A percentile compares a stretch with the other conserved stretches of the same genome.
These are phyloP conservation scores for Oxytorus armatus DNA, from an alignment of 2,888 invertebrate genomes.

Conservation along the genomic window DNA sequence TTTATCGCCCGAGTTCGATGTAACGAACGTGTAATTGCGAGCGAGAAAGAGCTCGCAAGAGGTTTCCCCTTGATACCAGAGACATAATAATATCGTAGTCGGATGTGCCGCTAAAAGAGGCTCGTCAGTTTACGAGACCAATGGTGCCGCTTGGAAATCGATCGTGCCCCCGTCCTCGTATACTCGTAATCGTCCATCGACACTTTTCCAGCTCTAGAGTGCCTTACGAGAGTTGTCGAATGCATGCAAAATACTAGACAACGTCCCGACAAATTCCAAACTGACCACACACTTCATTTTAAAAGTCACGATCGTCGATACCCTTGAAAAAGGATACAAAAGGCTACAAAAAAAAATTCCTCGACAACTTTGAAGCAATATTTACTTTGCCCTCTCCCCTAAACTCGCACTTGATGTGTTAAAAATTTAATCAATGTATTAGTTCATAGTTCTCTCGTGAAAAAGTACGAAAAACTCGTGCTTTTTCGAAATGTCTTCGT, in stretches of 20 bases:
- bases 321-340: too few relatives aligned
- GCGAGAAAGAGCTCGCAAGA: conserved; percentile 27
- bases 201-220: background rate
- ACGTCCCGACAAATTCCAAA: too few relatives aligned
- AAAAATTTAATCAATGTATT: too few relatives aligned
- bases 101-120: conserved; percentile 37
- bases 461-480: too few relatives aligned
- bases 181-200: conserved; percentile 15
- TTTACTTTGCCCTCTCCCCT: too few relatives aligned
- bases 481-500: too few relatives aligned
- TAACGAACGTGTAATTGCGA: conserved; percentile 42
- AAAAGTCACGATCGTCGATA: too few relatives aligned
- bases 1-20: conserved; percentile 36
- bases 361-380: too few relatives aligned
- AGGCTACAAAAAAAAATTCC: too few relatives aligned
- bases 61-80: conserved; percentile 25
- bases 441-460: too few relatives aligned
- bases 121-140: conserved; percentile 56
- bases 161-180: conserved; percentile 51
- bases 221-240: conserved; percentile 7
- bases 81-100: conserved; percentile 1
- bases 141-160: conserved; percentile 55
- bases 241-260: background rate
- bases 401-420: too few relatives aligned
- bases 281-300: too few relatives aligned